Percentiles rank a stretch among this genome's conserved stretches.
Evolutionary conservation across 2,888 invertebrate species (phyloP).

Genomic region (Trissonchulus latispiculum): DNA sequence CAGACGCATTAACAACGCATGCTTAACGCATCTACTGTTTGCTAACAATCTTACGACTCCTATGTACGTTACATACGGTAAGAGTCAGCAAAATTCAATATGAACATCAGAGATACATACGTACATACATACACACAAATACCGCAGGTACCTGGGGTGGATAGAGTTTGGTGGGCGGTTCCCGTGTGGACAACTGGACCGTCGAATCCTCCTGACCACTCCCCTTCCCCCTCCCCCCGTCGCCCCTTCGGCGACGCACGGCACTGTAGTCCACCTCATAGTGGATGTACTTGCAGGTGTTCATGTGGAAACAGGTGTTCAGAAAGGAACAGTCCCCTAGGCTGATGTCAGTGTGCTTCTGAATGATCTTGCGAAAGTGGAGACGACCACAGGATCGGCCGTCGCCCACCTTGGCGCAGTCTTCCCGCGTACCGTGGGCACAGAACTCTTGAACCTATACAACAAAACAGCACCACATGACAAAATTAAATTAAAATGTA

Average conservation of each 20-base stretch:
- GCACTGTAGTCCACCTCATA: constrained; percentile 63
- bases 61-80: too few species aligned
- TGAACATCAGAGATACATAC: too few species aligned
- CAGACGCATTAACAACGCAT: too few species aligned
- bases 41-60: too few species aligned
- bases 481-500: too few species aligned
- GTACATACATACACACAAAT: too few species aligned
- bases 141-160: constrained; percentile 29
- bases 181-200: neutral
- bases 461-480: too few species aligned
- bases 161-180: constrained; percentile 23
- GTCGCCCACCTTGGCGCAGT: constrained; percentile 55
- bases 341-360: constrained; percentile 82
- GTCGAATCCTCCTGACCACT: neutral
- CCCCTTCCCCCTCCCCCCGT: too few species aligned
- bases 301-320: constrained; percentile 98
- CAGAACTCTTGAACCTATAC: constrained; percentile 74
- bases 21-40: too few species aligned
- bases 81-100: too few species aligned
- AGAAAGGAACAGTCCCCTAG: constrained; percentile 93
- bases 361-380: constrained; percentile 93
- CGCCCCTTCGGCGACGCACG: neutral
- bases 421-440: constrained; percentile 81
- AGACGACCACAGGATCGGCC: constrained; percentile 67
- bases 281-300: constrained; percentile 93